Evolutionary conservation across 92 coral and sea anemone species (phyloP).

Genomic region (Epizoanthus illoricatus): DNA sequence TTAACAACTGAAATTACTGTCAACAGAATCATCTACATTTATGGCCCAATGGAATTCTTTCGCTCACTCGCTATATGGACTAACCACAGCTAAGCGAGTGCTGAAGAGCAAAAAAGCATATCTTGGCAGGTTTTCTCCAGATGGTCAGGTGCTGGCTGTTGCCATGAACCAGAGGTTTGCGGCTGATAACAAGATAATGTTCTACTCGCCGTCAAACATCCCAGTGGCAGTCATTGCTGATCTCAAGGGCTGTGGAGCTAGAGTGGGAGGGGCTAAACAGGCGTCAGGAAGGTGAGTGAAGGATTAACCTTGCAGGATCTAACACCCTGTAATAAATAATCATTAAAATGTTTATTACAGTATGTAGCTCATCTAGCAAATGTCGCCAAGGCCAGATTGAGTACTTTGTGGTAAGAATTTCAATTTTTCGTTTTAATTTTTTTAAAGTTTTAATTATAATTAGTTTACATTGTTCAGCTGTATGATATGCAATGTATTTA

Average conservation of each 20-base stretch:
- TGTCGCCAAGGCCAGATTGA: no score
- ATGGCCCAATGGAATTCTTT: constrained; percentile 81
- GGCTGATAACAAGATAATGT: constrained; percentile 80
- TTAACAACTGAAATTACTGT: no score
- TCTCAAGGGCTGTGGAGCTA: constrained; percentile 89
- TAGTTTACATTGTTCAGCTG: no score
- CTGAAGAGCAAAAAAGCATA: constrained; percentile 82
- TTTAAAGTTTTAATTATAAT: no score
- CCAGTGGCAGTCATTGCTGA: constrained; percentile 82
- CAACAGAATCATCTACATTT: constrained; percentile 57
- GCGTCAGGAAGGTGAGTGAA: constrained; percentile 74
- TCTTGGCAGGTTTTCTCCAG: constrained; percentile 71
- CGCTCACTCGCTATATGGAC: constrained; percentile 67
- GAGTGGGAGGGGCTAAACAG: constrained; percentile 30
- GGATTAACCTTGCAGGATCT: not conserved
- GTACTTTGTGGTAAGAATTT: no score
- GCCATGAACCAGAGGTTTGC: constrained; percentile 93
- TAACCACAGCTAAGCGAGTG: constrained; percentile 77
- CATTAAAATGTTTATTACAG: no score
- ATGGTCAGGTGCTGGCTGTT: constrained; percentile 89
- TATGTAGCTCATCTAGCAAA: no score
- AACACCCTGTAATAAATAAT: no score
- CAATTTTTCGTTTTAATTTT: no score
- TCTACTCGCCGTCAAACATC: constrained; percentile 69
- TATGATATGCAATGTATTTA: no score